These are phyloP conservation scores for Caenorhabditis drosophilae DNA, from an alignment of 2,888 invertebrate species.

Conservation along the genomic window DNA sequence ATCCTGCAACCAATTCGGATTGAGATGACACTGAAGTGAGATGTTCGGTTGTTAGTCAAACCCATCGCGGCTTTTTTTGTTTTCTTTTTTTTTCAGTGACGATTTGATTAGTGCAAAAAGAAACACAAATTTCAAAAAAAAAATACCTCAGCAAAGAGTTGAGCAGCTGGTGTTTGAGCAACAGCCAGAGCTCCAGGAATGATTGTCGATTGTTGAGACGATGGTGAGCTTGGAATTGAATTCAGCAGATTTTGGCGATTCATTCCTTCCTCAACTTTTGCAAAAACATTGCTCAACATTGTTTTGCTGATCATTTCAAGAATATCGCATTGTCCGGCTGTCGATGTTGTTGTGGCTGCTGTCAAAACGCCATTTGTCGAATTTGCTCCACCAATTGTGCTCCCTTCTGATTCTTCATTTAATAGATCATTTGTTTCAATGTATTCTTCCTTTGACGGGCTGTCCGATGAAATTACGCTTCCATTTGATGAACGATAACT, in stretches of 20 bases:
- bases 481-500: slow-evolving; percentile 35
- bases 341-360: background rate
- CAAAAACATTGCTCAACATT: slow-evolving; percentile 8
- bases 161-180: slow-evolving; percentile 65
- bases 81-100: too few relatives aligned
- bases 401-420: slow-evolving; percentile 9
- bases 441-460: slow-evolving; percentile 29
- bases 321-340: slow-evolving; percentile 4
- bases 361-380: background rate
- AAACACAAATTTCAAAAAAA: slow-evolving; percentile 1
- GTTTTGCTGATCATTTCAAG: slow-evolving; percentile 35
- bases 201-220: slow-evolving; percentile 11
- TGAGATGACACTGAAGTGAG: background rate
- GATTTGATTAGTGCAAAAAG: too few relatives aligned
- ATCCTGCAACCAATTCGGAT: slow-evolving; percentile 23
- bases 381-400: background rate
- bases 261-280: slow-evolving; percentile 1
- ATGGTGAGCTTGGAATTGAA: slow-evolving; percentile 14
- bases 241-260: background rate
- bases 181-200: slow-evolving; percentile 66
- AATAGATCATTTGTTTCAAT: slow-evolving; percentile 18
- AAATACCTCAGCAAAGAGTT: slow-evolving; percentile 54
- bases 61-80: too few relatives aligned
- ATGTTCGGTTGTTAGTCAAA: background rate
- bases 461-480: slow-evolving; percentile 32